These are phyloP conservation scores for Ormyrus labotus DNA, from an alignment of 2,888 invertebrate species.

Conservation along the genomic window DNA sequence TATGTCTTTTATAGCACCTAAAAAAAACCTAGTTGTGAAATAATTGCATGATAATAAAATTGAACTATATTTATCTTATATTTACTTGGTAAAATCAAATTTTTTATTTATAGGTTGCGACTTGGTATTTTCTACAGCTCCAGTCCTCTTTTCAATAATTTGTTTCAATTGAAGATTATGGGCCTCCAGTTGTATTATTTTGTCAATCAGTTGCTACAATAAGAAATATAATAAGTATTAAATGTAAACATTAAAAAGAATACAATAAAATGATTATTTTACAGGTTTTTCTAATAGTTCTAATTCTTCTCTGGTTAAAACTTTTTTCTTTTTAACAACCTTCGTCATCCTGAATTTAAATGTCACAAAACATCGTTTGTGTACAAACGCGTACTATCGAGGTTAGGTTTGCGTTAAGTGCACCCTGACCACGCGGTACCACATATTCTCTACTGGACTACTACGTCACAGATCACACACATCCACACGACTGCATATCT, in stretches of 20 bases:
- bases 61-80: slow-evolving; percentile 67
- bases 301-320: slow-evolving; percentile 74
- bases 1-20: slow-evolving; percentile 85
- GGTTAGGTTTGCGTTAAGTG: slow-evolving; percentile 4
- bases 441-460: neutral
- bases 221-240: slow-evolving; percentile 48
- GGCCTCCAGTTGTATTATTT: slow-evolving; percentile 84
- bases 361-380: neutral
- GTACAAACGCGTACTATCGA: neutral
- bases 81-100: slow-evolving; percentile 82
- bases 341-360: slow-evolving; percentile 54
- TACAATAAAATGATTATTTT: slow-evolving; percentile 51
- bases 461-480: neutral
- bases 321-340: slow-evolving; percentile 65
- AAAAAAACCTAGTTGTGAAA: slow-evolving; percentile 60
- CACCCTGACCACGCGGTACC: too few relatives aligned
- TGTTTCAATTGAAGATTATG: slow-evolving; percentile 88
- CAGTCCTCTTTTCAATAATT: slow-evolving; percentile 76
- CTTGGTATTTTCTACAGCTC: slow-evolving; percentile 30
- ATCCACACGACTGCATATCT: neutral
- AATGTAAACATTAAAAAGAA: slow-evolving; percentile 47
- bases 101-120: slow-evolving; percentile 70
- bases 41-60: slow-evolving; percentile 21
- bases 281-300: slow-evolving; percentile 76
- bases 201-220: slow-evolving; percentile 83